Conservation (phyloP, 2,888 invertebrate genomes). For the Hylaea fasciaria region DNA sequence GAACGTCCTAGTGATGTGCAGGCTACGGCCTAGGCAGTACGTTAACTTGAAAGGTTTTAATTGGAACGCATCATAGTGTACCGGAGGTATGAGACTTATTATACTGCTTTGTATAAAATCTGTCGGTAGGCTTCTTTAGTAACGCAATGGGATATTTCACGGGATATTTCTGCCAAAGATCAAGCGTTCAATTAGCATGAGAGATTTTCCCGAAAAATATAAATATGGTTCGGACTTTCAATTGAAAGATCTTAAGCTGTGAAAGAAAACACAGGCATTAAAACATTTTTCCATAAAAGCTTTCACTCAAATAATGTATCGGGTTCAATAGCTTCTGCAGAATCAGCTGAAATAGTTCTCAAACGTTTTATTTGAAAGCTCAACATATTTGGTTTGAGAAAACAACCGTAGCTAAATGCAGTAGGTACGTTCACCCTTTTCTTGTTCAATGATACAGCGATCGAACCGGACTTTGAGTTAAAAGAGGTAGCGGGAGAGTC, state of each 20-base stretch:
- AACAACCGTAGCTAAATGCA: conserved; percentile 20
- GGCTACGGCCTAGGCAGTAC: not conserved
- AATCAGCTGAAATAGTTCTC: conserved; percentile 23
- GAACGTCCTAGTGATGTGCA: conserved; percentile 2
- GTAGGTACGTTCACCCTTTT: conserved; percentile 28
- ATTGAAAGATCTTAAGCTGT: too few relatives aligned
- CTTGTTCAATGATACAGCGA: conserved; percentile 14
- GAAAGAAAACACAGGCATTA: not conserved
- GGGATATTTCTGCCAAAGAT: too few relatives aligned
- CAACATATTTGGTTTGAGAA: conserved; percentile 17
- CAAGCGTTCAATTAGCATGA: not conserved
- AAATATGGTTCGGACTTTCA: too few relatives aligned
- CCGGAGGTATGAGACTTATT: too few relatives aligned
- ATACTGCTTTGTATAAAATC: too few relatives aligned
- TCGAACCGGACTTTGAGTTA: not conserved
- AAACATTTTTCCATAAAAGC: not conserved
- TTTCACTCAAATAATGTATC: not conserved
- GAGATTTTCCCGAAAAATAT: not conserved
- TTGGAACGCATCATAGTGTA: too few relatives aligned
- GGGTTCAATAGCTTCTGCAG: conserved; percentile 22
- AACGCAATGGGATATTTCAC: too few relatives aligned
- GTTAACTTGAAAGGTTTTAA: not conserved
- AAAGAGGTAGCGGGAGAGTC: conserved; percentile 1
- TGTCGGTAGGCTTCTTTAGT: too few relatives aligned
- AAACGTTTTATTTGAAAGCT: conserved; percentile 32